phyloP scores from a whole-genome alignment of 2,888 invertebrate species.

The Synanthedon vespiformis region DNA sequence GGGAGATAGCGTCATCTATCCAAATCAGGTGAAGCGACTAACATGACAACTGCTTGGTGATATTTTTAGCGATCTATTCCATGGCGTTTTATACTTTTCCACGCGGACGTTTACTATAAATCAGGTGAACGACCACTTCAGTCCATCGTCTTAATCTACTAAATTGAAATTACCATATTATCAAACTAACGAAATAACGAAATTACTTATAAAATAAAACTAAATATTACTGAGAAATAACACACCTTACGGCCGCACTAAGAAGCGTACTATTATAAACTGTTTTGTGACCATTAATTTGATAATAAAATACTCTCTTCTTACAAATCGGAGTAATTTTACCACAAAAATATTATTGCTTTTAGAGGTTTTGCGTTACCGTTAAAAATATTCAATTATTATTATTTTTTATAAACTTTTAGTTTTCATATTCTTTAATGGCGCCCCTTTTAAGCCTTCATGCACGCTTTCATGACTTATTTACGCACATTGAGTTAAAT shows the following conservation, averaged over 20 bases:
- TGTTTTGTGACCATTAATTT: constrained; percentile 50
- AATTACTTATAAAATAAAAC: background rate
- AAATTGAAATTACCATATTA: too few species aligned
- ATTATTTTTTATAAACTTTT: constrained; percentile 20
- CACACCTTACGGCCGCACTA: constrained; percentile 44
- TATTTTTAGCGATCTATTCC: too few species aligned
- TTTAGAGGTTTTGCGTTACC: constrained; percentile 53
- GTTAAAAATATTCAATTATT: constrained; percentile 39
- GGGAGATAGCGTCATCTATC: too few species aligned
- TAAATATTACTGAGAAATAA: constrained; percentile 17
- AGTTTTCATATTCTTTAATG: constrained; percentile 19
- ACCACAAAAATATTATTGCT: constrained; percentile 68
- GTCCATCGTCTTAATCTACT: too few species aligned
- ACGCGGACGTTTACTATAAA: too few species aligned
- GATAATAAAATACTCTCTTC: constrained; percentile 58
- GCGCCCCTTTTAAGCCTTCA: constrained; percentile 54
- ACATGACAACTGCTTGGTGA: too few species aligned
- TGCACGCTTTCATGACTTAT: constrained; percentile 52
- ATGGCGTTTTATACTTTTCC: too few species aligned
- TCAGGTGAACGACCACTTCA: too few species aligned
- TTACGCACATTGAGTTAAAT: too few species aligned
- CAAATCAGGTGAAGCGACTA: too few species aligned
- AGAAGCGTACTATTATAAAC: constrained; percentile 40
- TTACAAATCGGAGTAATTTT: constrained; percentile 39
- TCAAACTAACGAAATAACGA: too few species aligned